These are phyloP conservation scores for Teleopsis dalmanni DNA, from an alignment of 1,140 invertebrate genomes.

Conservation along the genomic window DNA sequence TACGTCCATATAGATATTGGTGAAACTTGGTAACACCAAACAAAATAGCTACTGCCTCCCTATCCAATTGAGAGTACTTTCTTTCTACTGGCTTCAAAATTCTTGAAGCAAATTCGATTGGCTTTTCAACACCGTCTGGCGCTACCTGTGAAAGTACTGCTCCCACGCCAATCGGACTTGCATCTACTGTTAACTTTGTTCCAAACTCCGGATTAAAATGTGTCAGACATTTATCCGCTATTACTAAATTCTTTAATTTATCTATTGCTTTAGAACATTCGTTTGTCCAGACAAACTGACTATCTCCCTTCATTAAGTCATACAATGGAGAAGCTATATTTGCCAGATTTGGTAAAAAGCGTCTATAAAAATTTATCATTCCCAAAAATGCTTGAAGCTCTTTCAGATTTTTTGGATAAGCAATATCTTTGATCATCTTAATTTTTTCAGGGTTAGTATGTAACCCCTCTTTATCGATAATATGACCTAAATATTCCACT, in stretches of 20 bases:
- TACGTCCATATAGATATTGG: constrained; percentile 41
- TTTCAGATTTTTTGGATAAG: constrained; percentile 19
- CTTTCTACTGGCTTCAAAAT: constrained; percentile 43
- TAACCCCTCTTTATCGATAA: constrained; percentile 23
- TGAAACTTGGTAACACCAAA: constrained; percentile 40
- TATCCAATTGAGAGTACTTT: constrained; percentile 46
- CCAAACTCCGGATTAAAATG: constrained; percentile 5
- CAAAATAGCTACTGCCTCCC: constrained; percentile 45
- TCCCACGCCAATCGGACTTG: constrained; percentile 32
- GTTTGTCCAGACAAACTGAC: constrained; percentile 2
- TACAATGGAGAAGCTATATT: constrained; percentile 26
- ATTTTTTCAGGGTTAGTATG: constrained; percentile 18
- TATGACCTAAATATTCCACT: constrained; percentile 28
- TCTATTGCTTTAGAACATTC: neutral
- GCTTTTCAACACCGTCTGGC: constrained; percentile 32
- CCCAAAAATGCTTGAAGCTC: constrained; percentile 29
- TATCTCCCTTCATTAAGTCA: constrained; percentile 8
- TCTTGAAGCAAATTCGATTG: constrained; percentile 45
- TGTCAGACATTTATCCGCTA: constrained; percentile 6
- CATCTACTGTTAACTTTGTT: neutral
- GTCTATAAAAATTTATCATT: constrained; percentile 28
- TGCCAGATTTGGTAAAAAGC: constrained; percentile 34
- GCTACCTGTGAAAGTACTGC: constrained; percentile 40
- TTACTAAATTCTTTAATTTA: neutral
- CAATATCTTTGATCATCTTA: constrained; percentile 16